Conservation (phyloP, 1,140 invertebrate species). For the Cydia splendana region DNA sequence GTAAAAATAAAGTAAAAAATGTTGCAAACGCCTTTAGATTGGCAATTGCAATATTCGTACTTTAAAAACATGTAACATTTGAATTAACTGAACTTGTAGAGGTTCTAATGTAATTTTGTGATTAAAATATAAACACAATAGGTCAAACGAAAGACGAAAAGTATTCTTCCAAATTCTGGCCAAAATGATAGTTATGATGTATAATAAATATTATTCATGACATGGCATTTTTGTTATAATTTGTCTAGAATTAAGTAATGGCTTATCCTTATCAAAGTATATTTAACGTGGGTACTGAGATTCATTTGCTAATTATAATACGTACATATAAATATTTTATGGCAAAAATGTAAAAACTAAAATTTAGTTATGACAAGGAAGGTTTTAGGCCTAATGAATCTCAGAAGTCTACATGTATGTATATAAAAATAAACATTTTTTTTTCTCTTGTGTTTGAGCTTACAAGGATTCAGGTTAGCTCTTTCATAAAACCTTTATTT, state of each 20-base stretch:
- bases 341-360: too few species aligned
- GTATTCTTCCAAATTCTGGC: slow-evolving; percentile 73
- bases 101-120: slow-evolving; percentile 8
- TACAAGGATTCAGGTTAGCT: not conserved
- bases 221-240: not conserved
- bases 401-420: too few species aligned
- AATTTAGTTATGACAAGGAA: too few species aligned
- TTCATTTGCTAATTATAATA: too few species aligned
- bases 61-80: not conserved
- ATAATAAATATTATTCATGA: slow-evolving; percentile 68
- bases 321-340: not conserved
- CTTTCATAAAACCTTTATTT: not conserved
- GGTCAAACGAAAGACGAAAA: slow-evolving; percentile 49
- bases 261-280: not conserved
- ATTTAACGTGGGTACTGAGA: too few species aligned
- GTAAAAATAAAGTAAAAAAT: not conserved
- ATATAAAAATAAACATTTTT: not conserved
- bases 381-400: too few species aligned
- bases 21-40: not conserved
- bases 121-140: slow-evolving; percentile 44
- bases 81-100: not conserved
- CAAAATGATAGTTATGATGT: slow-evolving; percentile 70
- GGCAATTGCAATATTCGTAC: not conserved
- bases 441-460: slow-evolving; percentile 30
- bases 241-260: slow-evolving; percentile 39